phyloP scores from a whole-genome alignment of 2,888 invertebrate genomes.

The Punctoribates punctum region DNA sequence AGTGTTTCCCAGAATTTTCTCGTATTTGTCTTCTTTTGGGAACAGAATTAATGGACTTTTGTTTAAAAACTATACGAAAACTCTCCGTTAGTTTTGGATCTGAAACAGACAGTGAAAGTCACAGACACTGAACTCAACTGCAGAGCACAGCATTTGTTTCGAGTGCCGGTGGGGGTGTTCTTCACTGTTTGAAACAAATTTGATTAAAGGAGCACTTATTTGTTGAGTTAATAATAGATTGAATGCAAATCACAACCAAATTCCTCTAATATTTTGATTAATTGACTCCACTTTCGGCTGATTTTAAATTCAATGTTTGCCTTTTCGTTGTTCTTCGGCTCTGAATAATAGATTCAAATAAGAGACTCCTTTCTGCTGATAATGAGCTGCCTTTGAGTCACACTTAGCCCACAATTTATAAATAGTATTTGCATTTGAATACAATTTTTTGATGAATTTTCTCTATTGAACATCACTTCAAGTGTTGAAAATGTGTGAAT shows the following conservation, averaged over 20 bases:
- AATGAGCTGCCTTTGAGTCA: not conserved
- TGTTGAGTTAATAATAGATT: slow-evolving; percentile 32
- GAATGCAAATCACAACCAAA: slow-evolving; percentile 10
- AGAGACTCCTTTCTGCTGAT: not conserved
- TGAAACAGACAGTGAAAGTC: not conserved
- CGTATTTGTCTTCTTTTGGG: slow-evolving; percentile 1
- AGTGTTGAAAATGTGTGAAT: slow-evolving; percentile 22
- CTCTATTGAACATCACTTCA: not conserved
- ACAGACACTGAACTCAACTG: not conserved
- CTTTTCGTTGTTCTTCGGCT: not conserved
- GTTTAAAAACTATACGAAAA: slow-evolving; percentile 9
- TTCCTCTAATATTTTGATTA: slow-evolving; percentile 3
- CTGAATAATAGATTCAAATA: not conserved
- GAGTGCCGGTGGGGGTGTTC: not conserved
- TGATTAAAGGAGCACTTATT: slow-evolving; percentile 26
- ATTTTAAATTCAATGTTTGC: not conserved
- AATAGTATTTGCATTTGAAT: slow-evolving; percentile 8
- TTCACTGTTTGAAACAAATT: not conserved
- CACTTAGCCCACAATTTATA: not conserved
- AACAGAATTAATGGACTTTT: not conserved
- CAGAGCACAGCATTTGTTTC: too few species aligned
- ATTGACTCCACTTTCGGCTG: not conserved
- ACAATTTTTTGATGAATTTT: not conserved
- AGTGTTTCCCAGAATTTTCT: slow-evolving; percentile 36
- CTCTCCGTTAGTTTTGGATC: not conserved